Base-by-base conservation (phyloP, 1,140 invertebrate species). In the Aphis gossypii region DNA sequence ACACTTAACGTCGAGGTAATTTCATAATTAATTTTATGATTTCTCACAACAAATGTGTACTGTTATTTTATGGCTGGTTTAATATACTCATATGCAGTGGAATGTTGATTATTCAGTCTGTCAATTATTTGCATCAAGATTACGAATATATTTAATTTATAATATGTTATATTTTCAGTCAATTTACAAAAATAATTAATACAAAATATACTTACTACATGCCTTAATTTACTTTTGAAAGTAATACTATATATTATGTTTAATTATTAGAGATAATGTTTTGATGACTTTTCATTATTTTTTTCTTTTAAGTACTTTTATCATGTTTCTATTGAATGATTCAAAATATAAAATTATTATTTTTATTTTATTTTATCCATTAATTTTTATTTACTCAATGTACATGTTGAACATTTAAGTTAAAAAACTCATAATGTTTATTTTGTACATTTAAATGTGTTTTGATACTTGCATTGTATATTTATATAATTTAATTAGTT, bases 11-110 rank as follows among this genome's bases (percentile, higher is more conserved):
- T 92, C 44, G 44, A 92, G 68, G 60, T 91, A 76, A 91, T 91
- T 91, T 76, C 56, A 91, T 91, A 91, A 91, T 91, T 4, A 89
- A 35, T 60, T 11, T 90, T 90, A 90, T 60, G 54, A 90, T 60
- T 48, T 90, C 11, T 23, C 30, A 41, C 56, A 60, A 23, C 38
- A 90, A 25, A 44, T 90, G 23, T 90, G 38, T 60, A 38, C 2
- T 89, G 21, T 88, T 88, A 87, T 87, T n/a, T 87, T 46, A 25
- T 30, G 84, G 84, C n/a, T 87, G 44, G 14, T 87, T 46, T 46
- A 44, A 87, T 87, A 46, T 46, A 87, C 3, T 14, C 14, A 76
- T 76, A 76, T 76, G n/a, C 60, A 76, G 60, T 76, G 14, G 60
- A 76, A 76, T 2, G 60, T 76, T 1, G 60, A 76, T 76, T 76